phyloP scores from a whole-genome alignment of 1,140 invertebrate genomes.

The Drosophila santomea region DNA sequence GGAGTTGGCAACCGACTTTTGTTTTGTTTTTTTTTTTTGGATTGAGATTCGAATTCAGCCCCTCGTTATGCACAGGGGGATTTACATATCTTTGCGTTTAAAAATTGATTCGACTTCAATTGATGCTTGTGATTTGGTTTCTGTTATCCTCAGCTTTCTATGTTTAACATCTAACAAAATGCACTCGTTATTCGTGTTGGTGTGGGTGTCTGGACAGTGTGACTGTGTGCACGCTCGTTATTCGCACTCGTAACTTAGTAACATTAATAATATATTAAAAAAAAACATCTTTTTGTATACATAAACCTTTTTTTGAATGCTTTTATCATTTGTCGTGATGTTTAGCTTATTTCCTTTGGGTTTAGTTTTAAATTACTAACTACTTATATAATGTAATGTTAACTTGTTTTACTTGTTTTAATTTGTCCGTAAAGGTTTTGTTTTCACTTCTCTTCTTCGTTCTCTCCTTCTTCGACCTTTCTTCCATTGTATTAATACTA shows the following conservation, averaged over 20 bases:
- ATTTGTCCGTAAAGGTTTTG: slow-evolving; percentile 81
- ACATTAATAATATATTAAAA: slow-evolving; percentile 72
- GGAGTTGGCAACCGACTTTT: slow-evolving; percentile 11
- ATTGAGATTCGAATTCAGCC: slow-evolving; percentile 20
- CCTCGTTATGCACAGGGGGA: slow-evolving; percentile 31
- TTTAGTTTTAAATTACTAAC: slow-evolving; percentile 84
- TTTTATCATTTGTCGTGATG: slow-evolving; percentile 48
- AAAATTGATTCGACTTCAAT: slow-evolving; percentile 44
- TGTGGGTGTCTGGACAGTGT: slow-evolving; percentile 20
- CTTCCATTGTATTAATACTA: slow-evolving; percentile 46
- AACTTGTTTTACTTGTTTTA: slow-evolving; percentile 85
- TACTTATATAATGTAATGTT: slow-evolving; percentile 85
- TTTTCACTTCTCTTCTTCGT: slow-evolving; percentile 26
- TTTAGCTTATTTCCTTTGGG: slow-evolving; percentile 51
- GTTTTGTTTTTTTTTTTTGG: slow-evolving; percentile 12
- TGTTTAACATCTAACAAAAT: slow-evolving; percentile 69
- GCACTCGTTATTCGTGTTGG: slow-evolving; percentile 44
- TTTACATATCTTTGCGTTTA: slow-evolving; percentile 32
- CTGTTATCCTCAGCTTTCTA: slow-evolving; percentile 29
- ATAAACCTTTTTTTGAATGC: slow-evolving; percentile 55
- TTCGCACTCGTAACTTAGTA: slow-evolving; percentile 69
- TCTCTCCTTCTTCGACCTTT: not conserved
- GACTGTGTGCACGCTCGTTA: slow-evolving; percentile 28
- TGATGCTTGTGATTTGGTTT: slow-evolving; percentile 17
- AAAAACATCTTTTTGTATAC: slow-evolving; percentile 75